Base-by-base conservation (phyloP, 1,140 invertebrate species). In the Octopus bimaculoides region DNA sequence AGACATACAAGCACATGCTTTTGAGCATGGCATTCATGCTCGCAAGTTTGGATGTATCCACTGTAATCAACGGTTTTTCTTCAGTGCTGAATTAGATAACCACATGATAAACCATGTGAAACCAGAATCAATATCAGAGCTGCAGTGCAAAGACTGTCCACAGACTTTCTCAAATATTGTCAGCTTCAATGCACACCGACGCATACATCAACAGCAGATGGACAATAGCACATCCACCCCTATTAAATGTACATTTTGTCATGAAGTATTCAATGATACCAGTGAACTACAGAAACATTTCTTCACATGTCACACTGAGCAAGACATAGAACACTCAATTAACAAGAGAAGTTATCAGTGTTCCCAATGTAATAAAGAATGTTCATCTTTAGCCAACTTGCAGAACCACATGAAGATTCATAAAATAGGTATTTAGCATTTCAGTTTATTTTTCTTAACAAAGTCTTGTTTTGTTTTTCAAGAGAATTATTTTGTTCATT, bases 11-110 rank as follows among this genome's bases (percentile, higher is more conserved):
- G 92, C 92, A 61, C 96, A 98, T 88, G 95, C 97, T 88, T 81
- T 93, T 10, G 94, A 96, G 84, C 96, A 98, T 87, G 95, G 95
- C 0, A 89, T 94, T 4, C 92, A 93, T 8, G 92, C 93, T 3
- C 92, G 94, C 61, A 95, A 95, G 0, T 97, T 97, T 86, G 94
- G 95, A 85, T 98, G 96, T 87, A 92, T 91, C 5, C 89, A 93
- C 41, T 98, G 97, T 85, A 93, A 93, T 9, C 92, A 95, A 77
- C 95, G 94, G 83, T 98, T 97, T 90, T 97, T 96, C 91, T 98
- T 98, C 90, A 92, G 95, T 75, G 94, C 95, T 0, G 96, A 98
- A 88, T 88, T 97, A 2, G 95, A 97, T 82, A 96, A 98, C 87
- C 97, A 98, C 87, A 91, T 91, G 12, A 92, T 92, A 77, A 89